Evolutionary conservation across 1,140 invertebrate species (phyloP).

Genomic region (Bacillus rossius): DNA sequence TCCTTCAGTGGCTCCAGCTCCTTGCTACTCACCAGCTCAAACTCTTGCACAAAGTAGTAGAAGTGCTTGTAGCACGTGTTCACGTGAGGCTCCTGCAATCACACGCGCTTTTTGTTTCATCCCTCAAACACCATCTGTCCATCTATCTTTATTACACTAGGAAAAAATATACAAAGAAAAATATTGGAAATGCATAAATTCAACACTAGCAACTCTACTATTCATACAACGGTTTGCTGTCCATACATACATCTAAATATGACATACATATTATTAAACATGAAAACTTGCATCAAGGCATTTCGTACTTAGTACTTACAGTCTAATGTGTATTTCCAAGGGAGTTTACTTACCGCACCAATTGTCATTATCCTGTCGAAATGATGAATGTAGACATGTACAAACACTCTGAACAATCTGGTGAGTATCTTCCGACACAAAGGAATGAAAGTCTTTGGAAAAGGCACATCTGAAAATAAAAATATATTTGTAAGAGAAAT

Average conservation of each 20-base stretch:
- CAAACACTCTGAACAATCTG: conserved; percentile 88
- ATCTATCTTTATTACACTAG: neutral
- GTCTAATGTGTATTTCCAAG: too few relatives aligned
- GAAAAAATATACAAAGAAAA: conserved; percentile 6
- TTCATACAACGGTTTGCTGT: too few relatives aligned
- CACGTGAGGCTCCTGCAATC: conserved; percentile 84
- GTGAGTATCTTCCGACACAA: conserved; percentile 88
- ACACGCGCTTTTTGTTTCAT: conserved; percentile 7
- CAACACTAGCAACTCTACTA: too few relatives aligned
- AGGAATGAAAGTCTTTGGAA: conserved; percentile 77
- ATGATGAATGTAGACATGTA: conserved; percentile 97
- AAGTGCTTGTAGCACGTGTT: conserved; percentile 97
- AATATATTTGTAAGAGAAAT: too few relatives aligned
- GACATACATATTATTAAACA: too few relatives aligned
- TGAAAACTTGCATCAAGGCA: too few relatives aligned
- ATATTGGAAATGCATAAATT: neutral
- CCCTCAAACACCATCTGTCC: too few relatives aligned
- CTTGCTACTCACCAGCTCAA: conserved; percentile 76
- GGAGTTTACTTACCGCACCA: conserved; percentile 66
- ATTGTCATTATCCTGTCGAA: conserved; percentile 86
- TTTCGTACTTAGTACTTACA: too few relatives aligned
- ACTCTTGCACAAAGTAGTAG: conserved; percentile 91
- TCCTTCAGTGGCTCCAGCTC: conserved; percentile 83
- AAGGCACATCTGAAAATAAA: conserved; percentile 68
- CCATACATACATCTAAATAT: too few relatives aligned